These are phyloP conservation scores for Yponomeuta cagnagella DNA, from an alignment of 2,888 invertebrate genomes.

Conservation along the genomic window DNA sequence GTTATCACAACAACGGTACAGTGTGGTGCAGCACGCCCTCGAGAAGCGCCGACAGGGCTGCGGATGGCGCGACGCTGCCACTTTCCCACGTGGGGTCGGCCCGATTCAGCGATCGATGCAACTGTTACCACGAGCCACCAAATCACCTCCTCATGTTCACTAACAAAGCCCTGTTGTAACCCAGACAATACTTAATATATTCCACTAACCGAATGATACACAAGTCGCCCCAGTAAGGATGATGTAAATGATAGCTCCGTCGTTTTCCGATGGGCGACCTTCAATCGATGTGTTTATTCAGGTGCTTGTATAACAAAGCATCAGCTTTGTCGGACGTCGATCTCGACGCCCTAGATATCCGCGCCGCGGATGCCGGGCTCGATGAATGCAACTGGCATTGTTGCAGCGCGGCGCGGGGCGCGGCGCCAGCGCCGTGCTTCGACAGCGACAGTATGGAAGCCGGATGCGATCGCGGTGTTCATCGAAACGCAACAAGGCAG, in stretches of 20 bases:
- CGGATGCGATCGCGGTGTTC: conserved; percentile 1
- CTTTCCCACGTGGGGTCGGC: neutral
- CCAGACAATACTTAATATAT: neutral
- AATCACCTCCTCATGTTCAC: neutral
- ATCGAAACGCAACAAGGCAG: conserved; percentile 7
- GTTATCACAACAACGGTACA: too few relatives aligned
- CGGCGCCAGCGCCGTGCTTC: too few relatives aligned
- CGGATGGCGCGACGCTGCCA: neutral
- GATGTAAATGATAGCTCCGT: neutral
- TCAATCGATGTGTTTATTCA: neutral
- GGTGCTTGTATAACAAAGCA: neutral
- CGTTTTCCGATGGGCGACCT: neutral
- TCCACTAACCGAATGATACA: neutral
- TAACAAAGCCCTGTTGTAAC: neutral
- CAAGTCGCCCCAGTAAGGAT: neutral
- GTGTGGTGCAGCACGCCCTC: too few relatives aligned
- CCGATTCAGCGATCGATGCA: neutral
- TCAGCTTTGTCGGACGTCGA: too few relatives aligned
- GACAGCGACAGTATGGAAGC: neutral
- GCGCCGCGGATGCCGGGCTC: too few relatives aligned
- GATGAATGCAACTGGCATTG: neutral
- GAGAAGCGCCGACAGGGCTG: too few relatives aligned
- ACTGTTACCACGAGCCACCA: neutral
- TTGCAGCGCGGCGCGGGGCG: neutral
- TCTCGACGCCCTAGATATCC: too few relatives aligned